A percentile compares a stretch with the other conserved stretches of the same genome.
Conservation (phyloP, 2,888 invertebrate genomes). For the Hyppa rectilinea region DNA sequence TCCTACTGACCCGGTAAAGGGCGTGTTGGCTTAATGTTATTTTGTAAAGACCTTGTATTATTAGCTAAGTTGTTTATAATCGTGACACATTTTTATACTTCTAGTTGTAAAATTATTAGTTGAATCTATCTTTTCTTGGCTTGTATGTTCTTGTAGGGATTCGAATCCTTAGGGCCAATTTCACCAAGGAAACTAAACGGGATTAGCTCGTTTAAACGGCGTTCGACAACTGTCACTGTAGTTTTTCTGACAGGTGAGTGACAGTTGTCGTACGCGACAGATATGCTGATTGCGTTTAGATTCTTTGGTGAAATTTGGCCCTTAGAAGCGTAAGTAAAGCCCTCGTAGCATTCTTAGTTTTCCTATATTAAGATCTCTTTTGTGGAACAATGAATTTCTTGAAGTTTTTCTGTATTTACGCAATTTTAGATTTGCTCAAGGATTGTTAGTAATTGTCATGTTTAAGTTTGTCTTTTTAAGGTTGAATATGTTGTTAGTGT, state of each 20-base stretch:
- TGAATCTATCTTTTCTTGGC: constrained; percentile 69
- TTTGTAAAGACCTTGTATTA: constrained; percentile 68
- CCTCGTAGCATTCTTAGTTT: constrained; percentile 71
- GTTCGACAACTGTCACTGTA: too few species aligned
- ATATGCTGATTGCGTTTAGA: too few species aligned
- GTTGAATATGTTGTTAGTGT: constrained; percentile 67
- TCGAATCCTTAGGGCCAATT: constrained; percentile 70
- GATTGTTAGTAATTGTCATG: constrained; percentile 76
- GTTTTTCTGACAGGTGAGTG: too few species aligned
- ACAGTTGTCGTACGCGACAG: too few species aligned
- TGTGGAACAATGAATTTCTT: constrained; percentile 83
- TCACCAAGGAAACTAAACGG: too few species aligned
- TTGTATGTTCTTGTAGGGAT: constrained; percentile 71
- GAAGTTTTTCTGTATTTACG: constrained; percentile 64
- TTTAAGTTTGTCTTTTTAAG: constrained; percentile 70
- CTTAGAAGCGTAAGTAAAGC: constrained; percentile 71
- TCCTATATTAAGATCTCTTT: constrained; percentile 77
- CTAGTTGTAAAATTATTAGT: constrained; percentile 76
- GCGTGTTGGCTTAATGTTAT: constrained; percentile 51
- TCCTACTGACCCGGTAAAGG: constrained; percentile 60
- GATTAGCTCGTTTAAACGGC: too few species aligned
- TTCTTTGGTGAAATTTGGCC: too few species aligned
- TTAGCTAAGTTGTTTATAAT: constrained; percentile 76
- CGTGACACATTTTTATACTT: constrained; percentile 69
- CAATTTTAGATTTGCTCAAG: constrained; percentile 81